Conservation (phyloP, 2,797 vertebrate species). For the Diceros bicornis region DNA sequence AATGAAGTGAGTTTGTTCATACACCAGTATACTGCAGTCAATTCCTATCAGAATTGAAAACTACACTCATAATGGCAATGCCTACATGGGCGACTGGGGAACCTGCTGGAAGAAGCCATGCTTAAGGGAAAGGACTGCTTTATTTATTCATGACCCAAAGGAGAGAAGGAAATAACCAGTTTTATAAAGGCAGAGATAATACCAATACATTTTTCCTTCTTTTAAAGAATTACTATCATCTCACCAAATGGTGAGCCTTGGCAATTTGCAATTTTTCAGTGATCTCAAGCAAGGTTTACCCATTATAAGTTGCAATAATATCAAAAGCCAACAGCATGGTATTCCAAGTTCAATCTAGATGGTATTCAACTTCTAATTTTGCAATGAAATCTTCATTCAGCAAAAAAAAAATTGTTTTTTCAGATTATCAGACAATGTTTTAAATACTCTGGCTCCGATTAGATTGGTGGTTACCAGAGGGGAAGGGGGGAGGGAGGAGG, state of each 20-base stretch:
- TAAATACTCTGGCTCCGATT: background rate
- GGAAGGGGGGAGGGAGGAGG: too few relatives aligned
- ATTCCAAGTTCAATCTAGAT: too few relatives aligned
- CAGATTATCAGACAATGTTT: background rate
- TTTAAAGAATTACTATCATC: background rate
- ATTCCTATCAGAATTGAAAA: background rate
- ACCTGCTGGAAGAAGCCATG: background rate
- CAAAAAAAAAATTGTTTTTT: background rate
- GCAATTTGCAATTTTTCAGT: background rate
- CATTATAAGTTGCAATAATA: accelerated
- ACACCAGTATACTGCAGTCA: accelerated
- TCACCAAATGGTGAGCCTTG: background rate
- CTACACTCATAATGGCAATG: accelerated
- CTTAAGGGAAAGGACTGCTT: background rate
- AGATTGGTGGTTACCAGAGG: too few relatives aligned
- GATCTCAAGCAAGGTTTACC: background rate
- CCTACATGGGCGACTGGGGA: accelerated
- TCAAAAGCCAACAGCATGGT: background rate
- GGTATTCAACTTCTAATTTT: background rate
- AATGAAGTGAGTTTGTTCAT: background rate
- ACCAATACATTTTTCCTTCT: background rate
- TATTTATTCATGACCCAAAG: background rate
- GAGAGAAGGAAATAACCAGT: background rate
- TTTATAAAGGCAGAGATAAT: background rate
- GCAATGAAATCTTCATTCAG: background rate